Evolutionary conservation across 2,113 vertebrate genomes (phyloP).

Genomic region (Ciconia maguari): DNA sequence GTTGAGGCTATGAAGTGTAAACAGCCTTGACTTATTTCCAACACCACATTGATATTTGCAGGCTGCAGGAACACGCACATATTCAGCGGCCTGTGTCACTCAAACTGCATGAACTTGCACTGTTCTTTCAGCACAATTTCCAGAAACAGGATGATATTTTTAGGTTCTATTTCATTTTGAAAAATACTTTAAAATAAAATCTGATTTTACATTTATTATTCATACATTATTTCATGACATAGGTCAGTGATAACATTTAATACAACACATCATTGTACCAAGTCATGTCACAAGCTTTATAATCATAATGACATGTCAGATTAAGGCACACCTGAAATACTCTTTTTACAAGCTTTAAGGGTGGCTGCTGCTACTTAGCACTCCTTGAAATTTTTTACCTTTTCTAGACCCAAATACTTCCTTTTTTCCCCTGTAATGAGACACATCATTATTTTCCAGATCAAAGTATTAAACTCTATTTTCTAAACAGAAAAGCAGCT

Average conservation of each 20-base stretch:
- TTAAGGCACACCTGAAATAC: background rate
- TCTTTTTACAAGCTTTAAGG: background rate
- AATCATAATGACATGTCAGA: background rate
- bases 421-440: background rate
- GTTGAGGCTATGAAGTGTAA: background rate
- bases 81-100: background rate
- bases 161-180: background rate
- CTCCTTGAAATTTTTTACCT: background rate
- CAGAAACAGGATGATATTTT: background rate
- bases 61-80: background rate
- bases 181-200: background rate
- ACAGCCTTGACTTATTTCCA: background rate
- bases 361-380: background rate
- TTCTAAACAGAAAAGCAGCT: background rate
- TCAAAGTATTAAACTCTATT: background rate
- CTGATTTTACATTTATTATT: background rate
- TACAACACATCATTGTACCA: background rate
- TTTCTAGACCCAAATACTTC: conserved; percentile 3
- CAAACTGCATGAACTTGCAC: background rate
- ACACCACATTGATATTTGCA: background rate
- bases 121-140: background rate
- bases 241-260: background rate
- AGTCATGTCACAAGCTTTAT: background rate
- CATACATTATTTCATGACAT: background rate
- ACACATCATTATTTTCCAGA: background rate